These are phyloP conservation scores for Peromyscus nudipes DNA, from an alignment of 2,797 vertebrate genomes.

Conservation along the genomic window DNA sequence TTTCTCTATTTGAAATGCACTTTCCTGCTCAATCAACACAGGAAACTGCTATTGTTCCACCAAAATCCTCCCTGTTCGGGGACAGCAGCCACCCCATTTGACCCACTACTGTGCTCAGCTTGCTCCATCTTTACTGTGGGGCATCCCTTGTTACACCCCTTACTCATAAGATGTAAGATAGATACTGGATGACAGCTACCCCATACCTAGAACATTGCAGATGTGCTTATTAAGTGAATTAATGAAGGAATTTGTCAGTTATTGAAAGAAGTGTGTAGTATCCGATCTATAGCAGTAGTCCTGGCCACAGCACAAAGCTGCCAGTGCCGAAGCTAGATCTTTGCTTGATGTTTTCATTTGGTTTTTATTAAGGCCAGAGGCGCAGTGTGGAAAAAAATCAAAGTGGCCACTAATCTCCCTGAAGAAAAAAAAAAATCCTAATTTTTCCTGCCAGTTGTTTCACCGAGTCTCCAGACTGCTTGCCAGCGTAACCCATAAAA, in stretches of 20 bases:
- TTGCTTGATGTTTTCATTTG: constrained; percentile 71
- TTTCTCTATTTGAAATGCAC: constrained; percentile 39
- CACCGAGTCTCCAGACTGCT: constrained; percentile 65
- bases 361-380: constrained; percentile 54
- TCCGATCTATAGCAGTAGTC: not conserved
- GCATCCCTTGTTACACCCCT: accelerated
- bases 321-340: not conserved
- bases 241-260: not conserved
- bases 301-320: constrained; percentile 41
- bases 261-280: not conserved
- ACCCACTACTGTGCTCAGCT: too few species aligned
- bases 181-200: not conserved
- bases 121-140: too few species aligned
- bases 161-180: not conserved
- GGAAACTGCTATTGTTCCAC: constrained; percentile 7
- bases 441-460: constrained; percentile 68
- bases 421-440: constrained; percentile 61
- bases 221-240: not conserved
- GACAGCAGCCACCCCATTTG: not conserved
- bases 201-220: not conserved
- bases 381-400: constrained; percentile 35
- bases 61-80: not conserved
- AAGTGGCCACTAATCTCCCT: constrained; percentile 67
- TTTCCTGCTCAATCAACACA: not conserved
- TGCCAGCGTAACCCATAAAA: constrained; percentile 69